A percentile compares a stretch with the other conserved stretches of the same genome.
Conservation (phyloP, 2,113 vertebrate species). For the Amphiprion percula region DNA sequence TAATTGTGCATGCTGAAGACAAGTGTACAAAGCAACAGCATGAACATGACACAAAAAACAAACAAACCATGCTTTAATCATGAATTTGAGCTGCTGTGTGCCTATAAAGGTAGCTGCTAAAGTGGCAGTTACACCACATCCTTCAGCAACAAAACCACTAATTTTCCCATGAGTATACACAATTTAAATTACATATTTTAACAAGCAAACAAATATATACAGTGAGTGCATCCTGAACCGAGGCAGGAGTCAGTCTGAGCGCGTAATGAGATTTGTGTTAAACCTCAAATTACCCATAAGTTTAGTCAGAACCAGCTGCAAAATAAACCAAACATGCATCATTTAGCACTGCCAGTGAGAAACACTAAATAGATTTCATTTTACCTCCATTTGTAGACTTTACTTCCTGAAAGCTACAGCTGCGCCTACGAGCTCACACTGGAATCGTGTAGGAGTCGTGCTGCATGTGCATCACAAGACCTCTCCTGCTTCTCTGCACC, state of each 20-base stretch:
- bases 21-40: not conserved
- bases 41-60: not conserved
- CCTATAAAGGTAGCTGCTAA: constrained; percentile 1
- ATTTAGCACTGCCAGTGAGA: not conserved
- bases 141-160: constrained; percentile 43
- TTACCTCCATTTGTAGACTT: constrained; percentile 77
- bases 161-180: not conserved
- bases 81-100: not conserved
- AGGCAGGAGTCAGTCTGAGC: not conserved
- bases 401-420: constrained; percentile 80
- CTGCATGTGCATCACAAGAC: constrained; percentile 78
- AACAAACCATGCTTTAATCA: not conserved
- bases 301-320: not conserved
- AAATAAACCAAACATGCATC: not conserved
- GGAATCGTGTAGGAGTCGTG: constrained; percentile 8
- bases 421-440: constrained; percentile 56
- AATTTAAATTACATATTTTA: not conserved
- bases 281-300: not conserved
- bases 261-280: not conserved
- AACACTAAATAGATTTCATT: constrained; percentile 21
- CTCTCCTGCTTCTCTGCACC: constrained; percentile 33
- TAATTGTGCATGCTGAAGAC: not conserved
- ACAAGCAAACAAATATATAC: not conserved
- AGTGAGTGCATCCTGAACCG: not conserved
- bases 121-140: constrained; percentile 79